Evolutionary conservation across 2,113 vertebrate genomes (phyloP).

Genomic region (Corynorhinus townsendii): DNA sequence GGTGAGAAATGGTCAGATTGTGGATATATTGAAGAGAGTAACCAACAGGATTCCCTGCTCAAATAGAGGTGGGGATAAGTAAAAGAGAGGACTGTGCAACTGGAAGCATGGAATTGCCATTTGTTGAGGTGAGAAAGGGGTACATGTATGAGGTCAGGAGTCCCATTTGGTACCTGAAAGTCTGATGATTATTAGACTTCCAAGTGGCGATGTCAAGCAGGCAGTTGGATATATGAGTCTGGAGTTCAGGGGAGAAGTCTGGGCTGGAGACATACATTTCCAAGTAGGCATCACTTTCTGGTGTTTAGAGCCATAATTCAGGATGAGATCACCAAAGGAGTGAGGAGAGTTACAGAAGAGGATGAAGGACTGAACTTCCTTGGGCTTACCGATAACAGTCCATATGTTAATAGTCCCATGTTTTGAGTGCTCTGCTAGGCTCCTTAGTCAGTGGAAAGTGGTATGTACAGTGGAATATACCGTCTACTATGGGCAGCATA

Average conservation of each 20-base stretch:
- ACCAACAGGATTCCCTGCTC: not conserved
- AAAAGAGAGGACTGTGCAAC: not conserved
- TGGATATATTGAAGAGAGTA: not conserved
- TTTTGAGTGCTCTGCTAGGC: not conserved
- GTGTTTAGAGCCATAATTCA: constrained; percentile 40
- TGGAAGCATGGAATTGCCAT: not conserved
- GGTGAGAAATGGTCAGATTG: not conserved
- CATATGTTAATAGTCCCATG: not conserved
- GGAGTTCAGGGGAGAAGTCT: constrained; percentile 40
- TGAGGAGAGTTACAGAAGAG: not conserved
- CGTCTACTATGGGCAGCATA: not conserved
- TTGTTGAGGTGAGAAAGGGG: not conserved
- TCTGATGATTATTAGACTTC: not conserved
- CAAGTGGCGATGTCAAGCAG: constrained; percentile 21
- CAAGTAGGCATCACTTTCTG: constrained; percentile 31
- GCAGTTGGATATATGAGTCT: constrained; percentile 50
- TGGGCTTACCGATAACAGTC: not conserved
- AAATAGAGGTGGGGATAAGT: not conserved
- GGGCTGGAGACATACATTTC: constrained; percentile 46
- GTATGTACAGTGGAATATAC: rapidly evolving
- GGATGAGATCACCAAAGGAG: constrained; percentile 37
- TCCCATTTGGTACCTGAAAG: not conserved
- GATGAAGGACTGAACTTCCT: not conserved
- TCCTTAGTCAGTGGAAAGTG: not conserved
- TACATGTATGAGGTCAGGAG: not conserved